Evolutionary conservation across 2,888 invertebrate genomes (phyloP).

Genomic region (Leptopilina syphax): DNA sequence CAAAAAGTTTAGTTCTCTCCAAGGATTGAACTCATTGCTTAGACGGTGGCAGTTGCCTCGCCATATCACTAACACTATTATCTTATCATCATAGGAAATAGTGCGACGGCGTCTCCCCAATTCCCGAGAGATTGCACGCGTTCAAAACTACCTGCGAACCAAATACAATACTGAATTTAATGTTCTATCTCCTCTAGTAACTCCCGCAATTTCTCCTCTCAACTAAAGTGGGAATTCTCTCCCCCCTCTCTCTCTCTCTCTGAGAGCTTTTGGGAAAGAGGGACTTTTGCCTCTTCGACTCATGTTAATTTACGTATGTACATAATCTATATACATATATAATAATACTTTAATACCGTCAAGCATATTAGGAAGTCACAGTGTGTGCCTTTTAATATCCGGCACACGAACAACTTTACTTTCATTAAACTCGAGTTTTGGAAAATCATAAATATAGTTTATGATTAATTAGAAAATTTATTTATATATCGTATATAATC

Average conservation of each 20-base stretch:
- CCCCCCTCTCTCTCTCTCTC: neutral
- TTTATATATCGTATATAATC: neutral
- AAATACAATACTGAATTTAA: conserved; percentile 58
- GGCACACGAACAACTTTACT: conserved; percentile 49
- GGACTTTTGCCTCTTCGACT: conserved; percentile 35
- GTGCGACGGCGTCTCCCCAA: conserved; percentile 17
- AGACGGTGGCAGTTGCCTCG: neutral
- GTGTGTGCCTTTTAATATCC: conserved; percentile 56
- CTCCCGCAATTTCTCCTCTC: conserved; percentile 18
- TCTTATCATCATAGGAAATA: conserved; percentile 8
- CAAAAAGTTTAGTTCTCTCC: neutral
- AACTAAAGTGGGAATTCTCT: conserved; percentile 1
- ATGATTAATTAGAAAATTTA: neutral
- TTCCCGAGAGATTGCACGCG: conserved; percentile 50
- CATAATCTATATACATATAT: conserved; percentile 26
- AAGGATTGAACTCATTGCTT: conserved; percentile 7
- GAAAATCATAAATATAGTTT: conserved; percentile 42
- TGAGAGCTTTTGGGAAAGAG: conserved; percentile 28
- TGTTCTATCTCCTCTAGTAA: conserved; percentile 48
- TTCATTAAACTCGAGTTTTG: conserved; percentile 59
- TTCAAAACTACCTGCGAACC: conserved; percentile 58
- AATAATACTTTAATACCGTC: conserved; percentile 2
- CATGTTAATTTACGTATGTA: neutral
- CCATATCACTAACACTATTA: conserved; percentile 19
- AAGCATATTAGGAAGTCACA: conserved; percentile 16